These are phyloP conservation scores for Abramis brama DNA, from an alignment of 2,113 vertebrate species.

Conservation along the genomic window DNA sequence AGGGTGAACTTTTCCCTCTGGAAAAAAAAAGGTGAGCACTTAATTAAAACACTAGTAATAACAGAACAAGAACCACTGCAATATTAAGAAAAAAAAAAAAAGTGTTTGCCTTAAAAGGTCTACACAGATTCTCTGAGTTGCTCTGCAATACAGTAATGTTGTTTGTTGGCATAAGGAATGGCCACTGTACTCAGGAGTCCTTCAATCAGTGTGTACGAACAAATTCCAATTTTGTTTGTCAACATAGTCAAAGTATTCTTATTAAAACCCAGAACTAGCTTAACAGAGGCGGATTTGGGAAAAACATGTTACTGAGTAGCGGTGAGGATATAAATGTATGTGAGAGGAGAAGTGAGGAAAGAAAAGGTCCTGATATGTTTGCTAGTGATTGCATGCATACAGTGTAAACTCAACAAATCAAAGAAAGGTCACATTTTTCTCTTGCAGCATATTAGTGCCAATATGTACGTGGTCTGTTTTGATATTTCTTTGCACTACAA, in stretches of 20 bases:
- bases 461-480: conserved; percentile 12
- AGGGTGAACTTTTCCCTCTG: conserved; percentile 18
- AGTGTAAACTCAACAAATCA: conserved; percentile 23
- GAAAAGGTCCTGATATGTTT: neutral
- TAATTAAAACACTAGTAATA: conserved; percentile 8
- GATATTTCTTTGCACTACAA: conserved; percentile 42
- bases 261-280: conserved; percentile 9
- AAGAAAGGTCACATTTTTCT: conserved; percentile 18
- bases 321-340: neutral
- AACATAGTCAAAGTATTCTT: conserved; percentile 11
- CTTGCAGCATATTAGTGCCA: conserved; percentile 43
- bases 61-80: conserved; percentile 26
- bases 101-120: conserved; percentile 9
- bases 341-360: neutral
- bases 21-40: conserved; percentile 17
- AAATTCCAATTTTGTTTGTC: conserved; percentile 12
- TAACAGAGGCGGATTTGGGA: neutral
- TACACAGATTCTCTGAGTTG: conserved; percentile 13
- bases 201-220: conserved; percentile 4
- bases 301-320: neutral
- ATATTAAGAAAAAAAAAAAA: neutral
- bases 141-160: conserved; percentile 6
- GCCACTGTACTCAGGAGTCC: conserved; percentile 10
- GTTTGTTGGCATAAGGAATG: neutral
- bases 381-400: conserved; percentile 29